Percentiles rank a stretch among this genome's conserved stretches.
Evolutionary conservation across 2,888 invertebrate genomes (phyloP).

Genomic region (Spatulosminthurus flaviceps): DNA sequence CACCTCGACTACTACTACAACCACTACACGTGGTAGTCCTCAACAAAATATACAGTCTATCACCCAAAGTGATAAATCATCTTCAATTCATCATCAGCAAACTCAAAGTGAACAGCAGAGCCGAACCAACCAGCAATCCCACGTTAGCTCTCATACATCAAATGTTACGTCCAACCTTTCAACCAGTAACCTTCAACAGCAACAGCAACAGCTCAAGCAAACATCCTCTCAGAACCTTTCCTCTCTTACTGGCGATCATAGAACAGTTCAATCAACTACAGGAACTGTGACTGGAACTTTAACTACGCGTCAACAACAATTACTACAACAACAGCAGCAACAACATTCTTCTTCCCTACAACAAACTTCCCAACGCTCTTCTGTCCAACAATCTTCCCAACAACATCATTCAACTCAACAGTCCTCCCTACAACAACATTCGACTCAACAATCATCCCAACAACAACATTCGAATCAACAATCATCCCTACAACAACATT

Average conservation of each 20-base stretch:
- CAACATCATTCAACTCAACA: not conserved
- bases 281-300: too few relatives aligned
- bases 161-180: not conserved
- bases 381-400: constrained; percentile 23
- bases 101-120: not conserved
- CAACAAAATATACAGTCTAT: constrained; percentile 15
- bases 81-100: constrained; percentile 18
- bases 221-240: constrained; percentile 13
- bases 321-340: too few relatives aligned
- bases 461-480: constrained; percentile 10
- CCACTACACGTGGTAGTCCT: constrained; percentile 31
- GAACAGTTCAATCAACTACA: too few relatives aligned
- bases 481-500: not conserved
- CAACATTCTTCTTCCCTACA: too few relatives aligned
- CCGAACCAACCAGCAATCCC: constrained; percentile 15
- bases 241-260: not conserved
- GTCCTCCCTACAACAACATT: not conserved
- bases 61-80: constrained; percentile 18
- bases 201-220: not conserved
- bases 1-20: constrained; percentile 53
- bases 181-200: not conserved
- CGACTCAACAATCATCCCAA: not conserved
- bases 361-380: too few relatives aligned
- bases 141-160: constrained; percentile 22
- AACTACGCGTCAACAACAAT: too few relatives aligned